Conservation (phyloP, 2,888 invertebrate species). For the Temnothorax ravouxi region DNA sequence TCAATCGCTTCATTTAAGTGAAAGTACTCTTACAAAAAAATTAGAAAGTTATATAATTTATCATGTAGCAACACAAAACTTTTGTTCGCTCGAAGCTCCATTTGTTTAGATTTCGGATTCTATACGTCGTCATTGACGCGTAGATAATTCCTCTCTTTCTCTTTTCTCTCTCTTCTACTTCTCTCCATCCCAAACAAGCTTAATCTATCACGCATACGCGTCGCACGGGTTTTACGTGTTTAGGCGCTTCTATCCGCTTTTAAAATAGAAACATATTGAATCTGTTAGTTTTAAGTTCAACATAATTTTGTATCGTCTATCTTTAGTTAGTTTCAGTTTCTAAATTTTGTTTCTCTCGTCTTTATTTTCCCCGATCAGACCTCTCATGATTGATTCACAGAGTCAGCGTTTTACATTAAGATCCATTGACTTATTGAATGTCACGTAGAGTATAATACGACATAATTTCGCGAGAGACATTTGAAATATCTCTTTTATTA, state of each 20-base stretch:
- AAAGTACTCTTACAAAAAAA: not conserved
- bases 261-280: conserved; percentile 26
- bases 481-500: not conserved
- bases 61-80: not conserved
- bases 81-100: not conserved
- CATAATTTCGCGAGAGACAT: not conserved
- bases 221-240: conserved; percentile 10
- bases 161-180: not conserved
- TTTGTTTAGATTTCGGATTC: not conserved
- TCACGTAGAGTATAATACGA: not conserved
- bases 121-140: not conserved
- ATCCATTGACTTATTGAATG: not conserved
- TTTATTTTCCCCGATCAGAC: not conserved
- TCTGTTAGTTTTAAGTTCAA: conserved; percentile 25
- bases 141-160: not conserved
- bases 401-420: not conserved
- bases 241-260: conserved; percentile 25
- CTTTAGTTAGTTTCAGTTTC: not conserved
- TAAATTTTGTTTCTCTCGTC: not conserved
- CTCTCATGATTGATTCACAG: not conserved
- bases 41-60: not conserved
- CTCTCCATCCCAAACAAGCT: conserved; percentile 13
- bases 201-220: conserved; percentile 28
- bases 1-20: not conserved
- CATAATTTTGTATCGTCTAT: conserved; percentile 5